A percentile compares a stretch with the other conserved stretches of the same genome.
phyloP scores from a whole-genome alignment of 2,113 vertebrate species.

The Eudyptes chrysolophus region DNA sequence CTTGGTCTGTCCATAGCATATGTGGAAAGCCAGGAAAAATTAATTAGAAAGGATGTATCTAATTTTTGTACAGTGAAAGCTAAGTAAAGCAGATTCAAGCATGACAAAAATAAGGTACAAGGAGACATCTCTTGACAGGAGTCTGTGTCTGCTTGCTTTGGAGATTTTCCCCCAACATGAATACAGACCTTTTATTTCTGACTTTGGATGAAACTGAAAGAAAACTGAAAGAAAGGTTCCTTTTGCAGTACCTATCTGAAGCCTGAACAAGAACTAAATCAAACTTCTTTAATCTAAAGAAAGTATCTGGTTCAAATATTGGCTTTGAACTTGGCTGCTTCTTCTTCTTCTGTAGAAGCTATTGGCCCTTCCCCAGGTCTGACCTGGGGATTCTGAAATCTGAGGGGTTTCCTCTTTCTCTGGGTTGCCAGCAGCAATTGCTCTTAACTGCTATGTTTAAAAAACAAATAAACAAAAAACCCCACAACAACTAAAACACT shows the following conservation, averaged over 20 bases:
- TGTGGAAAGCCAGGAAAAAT: neutral
- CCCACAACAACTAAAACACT: neutral
- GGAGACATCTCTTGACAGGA: neutral
- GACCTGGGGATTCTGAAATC: neutral
- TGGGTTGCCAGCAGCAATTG: neutral
- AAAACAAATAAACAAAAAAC: neutral
- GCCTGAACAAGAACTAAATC: neutral
- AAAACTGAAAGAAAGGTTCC: neutral
- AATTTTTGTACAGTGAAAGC: neutral
- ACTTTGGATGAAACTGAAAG: neutral
- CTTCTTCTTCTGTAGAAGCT: neutral
- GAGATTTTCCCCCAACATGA: neutral
- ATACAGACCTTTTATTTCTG: neutral
- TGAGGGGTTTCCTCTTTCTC: neutral
- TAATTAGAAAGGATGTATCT: neutral
- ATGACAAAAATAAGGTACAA: neutral
- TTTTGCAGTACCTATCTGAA: neutral
- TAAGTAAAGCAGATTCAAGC: neutral
- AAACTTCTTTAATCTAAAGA: neutral
- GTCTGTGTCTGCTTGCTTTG: neutral
- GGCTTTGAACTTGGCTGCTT: neutral
- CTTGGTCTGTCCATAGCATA: neutral
- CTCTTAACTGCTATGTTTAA: neutral
- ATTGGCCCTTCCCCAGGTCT: neutral
- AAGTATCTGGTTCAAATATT: neutral